Conservation (phyloP, 2,113 vertebrate genomes). For the Blennius ocellaris region DNA sequence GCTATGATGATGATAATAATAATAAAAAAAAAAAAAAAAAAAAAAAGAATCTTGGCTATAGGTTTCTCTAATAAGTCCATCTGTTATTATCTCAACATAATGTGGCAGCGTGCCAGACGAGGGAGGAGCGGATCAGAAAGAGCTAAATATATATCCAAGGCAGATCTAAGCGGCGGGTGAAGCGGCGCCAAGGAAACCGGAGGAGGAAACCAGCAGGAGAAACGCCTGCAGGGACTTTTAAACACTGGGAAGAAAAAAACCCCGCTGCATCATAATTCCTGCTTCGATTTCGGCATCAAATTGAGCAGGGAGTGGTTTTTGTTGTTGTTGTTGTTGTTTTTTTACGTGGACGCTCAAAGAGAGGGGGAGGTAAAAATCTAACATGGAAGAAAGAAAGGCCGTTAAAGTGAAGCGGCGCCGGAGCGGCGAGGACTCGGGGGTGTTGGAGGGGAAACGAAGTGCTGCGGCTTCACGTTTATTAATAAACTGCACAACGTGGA, state of each 20-base stretch:
- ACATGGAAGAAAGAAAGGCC: background rate
- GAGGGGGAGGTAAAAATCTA: conserved; percentile 2
- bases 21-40: too few relatives aligned
- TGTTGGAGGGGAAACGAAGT: background rate
- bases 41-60: too few relatives aligned
- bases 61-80: conserved; percentile 41
- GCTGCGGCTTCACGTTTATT: too few relatives aligned
- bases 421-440: background rate
- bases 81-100: conserved; percentile 48
- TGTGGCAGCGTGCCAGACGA: conserved; percentile 34
- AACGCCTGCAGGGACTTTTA: background rate
- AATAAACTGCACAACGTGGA: too few relatives aligned
- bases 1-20: too few relatives aligned
- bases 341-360: background rate
- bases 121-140: conserved; percentile 28
- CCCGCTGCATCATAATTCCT: conserved; percentile 11
- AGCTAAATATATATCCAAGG: conserved; percentile 29
- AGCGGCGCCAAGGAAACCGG: conserved; percentile 11
- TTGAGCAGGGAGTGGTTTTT: conserved; percentile 25
- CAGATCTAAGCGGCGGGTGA: conserved; percentile 24
- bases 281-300: conserved; percentile 39
- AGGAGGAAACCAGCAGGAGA: conserved; percentile 8
- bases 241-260: conserved; percentile 32
- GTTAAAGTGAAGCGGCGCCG: background rate
- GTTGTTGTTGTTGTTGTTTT: background rate